Base-by-base conservation (phyloP, 2,888 invertebrate species). In the Drosophila lacicola region DNA sequence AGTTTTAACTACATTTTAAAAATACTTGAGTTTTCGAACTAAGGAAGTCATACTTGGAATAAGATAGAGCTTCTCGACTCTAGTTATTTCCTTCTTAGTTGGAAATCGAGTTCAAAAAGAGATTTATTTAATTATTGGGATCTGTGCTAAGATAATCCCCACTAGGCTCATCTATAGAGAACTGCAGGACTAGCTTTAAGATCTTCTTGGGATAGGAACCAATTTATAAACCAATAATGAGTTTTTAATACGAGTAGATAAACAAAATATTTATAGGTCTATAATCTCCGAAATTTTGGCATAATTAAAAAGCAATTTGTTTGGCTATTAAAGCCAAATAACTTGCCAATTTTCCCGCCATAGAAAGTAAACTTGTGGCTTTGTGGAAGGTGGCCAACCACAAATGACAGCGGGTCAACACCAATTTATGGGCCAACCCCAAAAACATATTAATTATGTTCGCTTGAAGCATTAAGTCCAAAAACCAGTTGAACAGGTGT, bases 301-400 rank as follows among this genome's bases (percentile, higher is more conserved):
- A 17, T 37, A 51, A 64, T 70, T 76, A 76, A 70, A 80, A 69
- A 58, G 33, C 37, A 41, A 74, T 76, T 76, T 76, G 51, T 70
- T 55, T 46, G 25, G 13, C 39, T 25, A 34, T 50, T 51, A 25
- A 25, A 25, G 29, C 6, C 29, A 25, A 25, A 25, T 25, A 8
- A 51, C 37, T 44, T 42, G 78, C 64, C 19, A 25, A 60, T 77
- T 72, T 80, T 68, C 68, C 33, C 66, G 11, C 21, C 4, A 17
- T 71, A 77, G 81, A 77, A 77, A 80, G 77, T 80, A 80, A 77
- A 80, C 14, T 67, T 53, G 41, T 57, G 29, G 47, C 42, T 39
- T 17, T 25, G 19, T 0, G 64, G 19, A 39, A 21, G 39, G 21
- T 67, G 60, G 47, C 25, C 37, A 54, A 29, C 57, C 54, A 34